Percentiles rank a stretch among this genome's conserved stretches.
These are phyloP conservation scores for Oncorhynchus gorbuscha DNA, from an alignment of 2,113 vertebrate genomes.

Conservation along the genomic window DNA sequence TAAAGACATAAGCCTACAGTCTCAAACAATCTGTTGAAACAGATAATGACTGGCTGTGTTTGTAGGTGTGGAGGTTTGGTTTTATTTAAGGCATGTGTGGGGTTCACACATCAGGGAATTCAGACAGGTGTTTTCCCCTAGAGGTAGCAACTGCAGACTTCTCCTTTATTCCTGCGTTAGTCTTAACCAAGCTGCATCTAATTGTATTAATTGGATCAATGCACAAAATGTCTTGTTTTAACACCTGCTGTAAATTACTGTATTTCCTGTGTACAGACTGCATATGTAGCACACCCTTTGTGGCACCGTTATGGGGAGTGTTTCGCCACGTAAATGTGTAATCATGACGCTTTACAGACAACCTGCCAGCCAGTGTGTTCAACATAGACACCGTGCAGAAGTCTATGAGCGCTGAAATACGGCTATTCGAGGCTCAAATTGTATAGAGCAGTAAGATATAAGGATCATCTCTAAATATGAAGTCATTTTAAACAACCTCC, in stretches of 20 bases:
- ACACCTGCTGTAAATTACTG: slow-evolving; percentile 53
- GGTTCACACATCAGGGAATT: slow-evolving; percentile 2
- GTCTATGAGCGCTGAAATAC: no score
- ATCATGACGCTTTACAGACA: slow-evolving; percentile 9
- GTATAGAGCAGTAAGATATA: neutral
- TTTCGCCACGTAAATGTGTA: slow-evolving; percentile 39
- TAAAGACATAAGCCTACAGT: slow-evolving; percentile 3
- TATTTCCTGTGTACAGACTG: slow-evolving; percentile 17
- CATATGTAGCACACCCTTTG: slow-evolving; percentile 25
- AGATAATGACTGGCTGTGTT: neutral
- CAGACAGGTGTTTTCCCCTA: slow-evolving; percentile 5
- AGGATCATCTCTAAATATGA: neutral
- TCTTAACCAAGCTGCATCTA: slow-evolving; percentile 38
- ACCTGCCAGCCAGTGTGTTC: neutral
- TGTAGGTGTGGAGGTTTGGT: neutral
- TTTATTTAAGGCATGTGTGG: neutral
- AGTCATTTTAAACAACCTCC: no score
- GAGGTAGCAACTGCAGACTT: slow-evolving; percentile 3
- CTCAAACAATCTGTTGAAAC: neutral
- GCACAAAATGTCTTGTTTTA: slow-evolving; percentile 46
- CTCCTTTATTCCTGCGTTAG: neutral
- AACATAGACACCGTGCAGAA: neutral
- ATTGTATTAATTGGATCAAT: slow-evolving; percentile 47
- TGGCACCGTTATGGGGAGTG: slow-evolving; percentile 25
- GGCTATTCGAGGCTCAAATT: neutral